Evolutionary conservation across 1,140 invertebrate genomes (phyloP).

Genomic region (Frieseomelitta varia): DNA sequence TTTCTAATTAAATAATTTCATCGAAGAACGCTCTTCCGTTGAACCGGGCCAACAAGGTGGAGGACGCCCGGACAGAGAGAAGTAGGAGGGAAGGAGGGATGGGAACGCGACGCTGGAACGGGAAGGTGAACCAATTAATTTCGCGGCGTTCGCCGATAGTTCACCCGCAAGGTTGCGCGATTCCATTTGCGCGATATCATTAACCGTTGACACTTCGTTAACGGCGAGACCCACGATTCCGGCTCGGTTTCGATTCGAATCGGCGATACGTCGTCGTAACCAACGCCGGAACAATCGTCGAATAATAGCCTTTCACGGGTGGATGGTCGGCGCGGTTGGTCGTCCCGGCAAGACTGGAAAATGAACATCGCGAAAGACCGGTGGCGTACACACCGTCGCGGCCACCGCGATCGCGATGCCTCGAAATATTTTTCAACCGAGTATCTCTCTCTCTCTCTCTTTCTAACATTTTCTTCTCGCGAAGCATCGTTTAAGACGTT

Average conservation of each 20-base stretch:
- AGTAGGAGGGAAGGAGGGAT: neutral
- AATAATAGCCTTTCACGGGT: neutral
- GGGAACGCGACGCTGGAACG: neutral
- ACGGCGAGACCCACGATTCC: neutral
- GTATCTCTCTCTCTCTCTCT: neutral
- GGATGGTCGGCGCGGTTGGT: too few species aligned
- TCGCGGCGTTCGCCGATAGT: conserved; percentile 15
- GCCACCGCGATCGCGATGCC: conserved; percentile 1
- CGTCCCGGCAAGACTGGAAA: neutral
- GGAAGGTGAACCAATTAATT: conserved; percentile 33
- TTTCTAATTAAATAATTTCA: conserved; percentile 50
- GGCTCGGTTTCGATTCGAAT: conserved; percentile 2
- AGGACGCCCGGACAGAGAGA: too few species aligned
- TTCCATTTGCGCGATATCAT: conserved; percentile 19
- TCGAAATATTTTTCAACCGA: conserved; percentile 52
- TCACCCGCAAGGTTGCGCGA: conserved; percentile 20
- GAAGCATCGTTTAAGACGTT: conserved; percentile 69
- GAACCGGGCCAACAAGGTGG: conserved; percentile 10
- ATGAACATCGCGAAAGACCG: neutral
- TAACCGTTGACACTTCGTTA: conserved; percentile 25
- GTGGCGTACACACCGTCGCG: too few species aligned
- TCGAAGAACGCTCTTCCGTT: neutral
- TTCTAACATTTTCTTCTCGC: conserved; percentile 59
- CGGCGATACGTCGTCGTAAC: neutral
- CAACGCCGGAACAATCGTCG: neutral